Conservation (phyloP, 2,113 vertebrate genomes). For the Hiodon tergisus region DNA sequence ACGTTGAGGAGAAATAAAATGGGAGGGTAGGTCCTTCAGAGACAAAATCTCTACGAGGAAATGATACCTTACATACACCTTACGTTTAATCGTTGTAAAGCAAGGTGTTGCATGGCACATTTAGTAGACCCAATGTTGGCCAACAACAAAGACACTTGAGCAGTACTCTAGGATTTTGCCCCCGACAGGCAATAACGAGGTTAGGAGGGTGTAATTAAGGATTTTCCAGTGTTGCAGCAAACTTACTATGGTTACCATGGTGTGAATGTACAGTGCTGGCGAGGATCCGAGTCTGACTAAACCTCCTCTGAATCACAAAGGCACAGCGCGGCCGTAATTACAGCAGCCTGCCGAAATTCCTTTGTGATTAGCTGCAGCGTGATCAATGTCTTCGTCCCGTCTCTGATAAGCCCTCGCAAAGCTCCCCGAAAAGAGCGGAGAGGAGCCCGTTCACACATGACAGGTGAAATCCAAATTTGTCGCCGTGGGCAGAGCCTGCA, state of each 20-base stretch:
- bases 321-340: slow-evolving; percentile 16
- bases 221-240: slow-evolving; percentile 32
- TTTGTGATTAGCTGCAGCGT: slow-evolving; percentile 21
- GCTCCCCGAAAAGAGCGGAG: neutral
- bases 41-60: no score
- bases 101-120: no score
- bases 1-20: no score
- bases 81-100: no score
- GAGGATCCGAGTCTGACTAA: slow-evolving; percentile 8
- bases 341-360: slow-evolving; percentile 24
- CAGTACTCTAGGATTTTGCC: no score
- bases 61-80: no score
- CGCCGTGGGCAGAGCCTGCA: no score
- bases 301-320: slow-evolving; percentile 12
- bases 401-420: neutral
- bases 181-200: neutral
- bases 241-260: slow-evolving; percentile 35
- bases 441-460: neutral
- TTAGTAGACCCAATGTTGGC: no score
- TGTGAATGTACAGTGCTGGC: slow-evolving; percentile 20
- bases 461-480: neutral
- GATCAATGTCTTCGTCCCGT: slow-evolving; percentile 30
- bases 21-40: no score
- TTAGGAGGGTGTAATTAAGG: slow-evolving; percentile 31
- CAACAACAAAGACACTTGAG: no score